A percentile compares a stretch with the other conserved stretches of the same genome.
These are phyloP conservation scores for Mesopsocus fuscifrons DNA, from an alignment of 2,888 invertebrate species.

Conservation along the genomic window DNA sequence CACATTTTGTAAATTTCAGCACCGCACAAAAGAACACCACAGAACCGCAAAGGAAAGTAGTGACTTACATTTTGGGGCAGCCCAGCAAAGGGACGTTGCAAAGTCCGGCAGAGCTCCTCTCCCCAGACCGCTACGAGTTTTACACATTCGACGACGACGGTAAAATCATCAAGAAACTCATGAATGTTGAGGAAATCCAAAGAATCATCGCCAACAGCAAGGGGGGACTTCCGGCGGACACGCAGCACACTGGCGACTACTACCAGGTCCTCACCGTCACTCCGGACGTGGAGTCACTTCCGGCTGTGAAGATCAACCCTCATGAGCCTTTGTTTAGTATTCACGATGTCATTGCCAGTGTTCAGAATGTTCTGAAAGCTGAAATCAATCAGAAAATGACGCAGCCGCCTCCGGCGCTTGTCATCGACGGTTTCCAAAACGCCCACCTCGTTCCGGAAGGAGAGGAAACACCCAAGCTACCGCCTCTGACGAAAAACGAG, in stretches of 20 bases:
- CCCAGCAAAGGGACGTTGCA: slow-evolving; percentile 20
- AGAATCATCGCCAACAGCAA: slow-evolving; percentile 69
- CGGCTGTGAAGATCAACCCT: slow-evolving; percentile 13
- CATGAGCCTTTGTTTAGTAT: slow-evolving; percentile 25
- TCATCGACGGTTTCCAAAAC: background rate
- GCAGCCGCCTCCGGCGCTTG: slow-evolving; percentile 7
- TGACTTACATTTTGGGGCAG: slow-evolving; percentile 11
- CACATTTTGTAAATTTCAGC: too few relatives aligned
- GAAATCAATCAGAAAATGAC: slow-evolving; percentile 26
- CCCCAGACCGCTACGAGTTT: slow-evolving; percentile 71
- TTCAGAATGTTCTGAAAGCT: slow-evolving; percentile 63
- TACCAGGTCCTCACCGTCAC: slow-evolving; percentile 28
- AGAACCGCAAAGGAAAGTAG: slow-evolving; percentile 10
- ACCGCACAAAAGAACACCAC: too few relatives aligned
- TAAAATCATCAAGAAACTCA: slow-evolving; percentile 59
- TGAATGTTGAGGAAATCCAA: slow-evolving; percentile 71
- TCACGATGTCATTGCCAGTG: slow-evolving; percentile 61
- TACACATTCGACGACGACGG: slow-evolving; percentile 73
- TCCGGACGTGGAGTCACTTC: slow-evolving; percentile 22
- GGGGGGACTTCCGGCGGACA: slow-evolving; percentile 20
- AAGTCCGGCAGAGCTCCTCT: slow-evolving; percentile 58
- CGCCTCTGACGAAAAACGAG: slow-evolving; percentile 11
- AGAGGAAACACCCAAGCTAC: slow-evolving; percentile 13
- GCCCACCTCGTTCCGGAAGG: slow-evolving; percentile 12
- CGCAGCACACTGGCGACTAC: slow-evolving; percentile 25